Conservation (phyloP, 2,797 vertebrate genomes). For the Sebastes dallii region DNA sequence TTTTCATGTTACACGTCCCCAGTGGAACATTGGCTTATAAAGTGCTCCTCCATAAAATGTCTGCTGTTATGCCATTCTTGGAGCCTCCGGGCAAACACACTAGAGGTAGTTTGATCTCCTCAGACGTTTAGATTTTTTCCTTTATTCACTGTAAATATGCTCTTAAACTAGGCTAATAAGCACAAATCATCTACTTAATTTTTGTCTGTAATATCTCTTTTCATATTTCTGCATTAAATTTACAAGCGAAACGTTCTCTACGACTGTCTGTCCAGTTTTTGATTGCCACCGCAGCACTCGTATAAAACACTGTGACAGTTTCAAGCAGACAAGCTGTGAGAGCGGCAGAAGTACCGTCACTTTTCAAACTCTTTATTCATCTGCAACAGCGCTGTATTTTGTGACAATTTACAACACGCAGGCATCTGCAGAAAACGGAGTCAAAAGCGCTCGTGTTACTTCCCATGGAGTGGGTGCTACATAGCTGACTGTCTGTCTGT, state of each 20-base stretch:
- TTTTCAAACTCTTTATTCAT: conserved; percentile 20
- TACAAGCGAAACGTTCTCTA: background rate
- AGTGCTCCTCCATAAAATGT: conserved; percentile 66
- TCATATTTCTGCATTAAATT: background rate
- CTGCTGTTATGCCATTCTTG: conserved; percentile 46
- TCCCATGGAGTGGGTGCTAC: conserved; percentile 46
- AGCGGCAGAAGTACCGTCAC: background rate
- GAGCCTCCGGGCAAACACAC: conserved; percentile 56
- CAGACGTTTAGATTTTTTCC: conserved; percentile 32
- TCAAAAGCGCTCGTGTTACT: conserved; percentile 34
- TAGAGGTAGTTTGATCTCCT: conserved; percentile 50
- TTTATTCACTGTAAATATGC: conserved; percentile 4
- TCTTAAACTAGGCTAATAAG: conserved; percentile 13
- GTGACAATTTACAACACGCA: conserved; percentile 29
- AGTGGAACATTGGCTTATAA: conserved; percentile 68
- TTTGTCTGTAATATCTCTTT: background rate
- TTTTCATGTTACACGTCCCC: conserved; percentile 64
- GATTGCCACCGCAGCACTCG: conserved; percentile 1
- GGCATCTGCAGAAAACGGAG: conserved; percentile 9
- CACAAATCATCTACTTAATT: background rate
- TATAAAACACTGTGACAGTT: background rate
- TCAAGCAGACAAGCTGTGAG: conserved; percentile 22
- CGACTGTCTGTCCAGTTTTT: background rate
- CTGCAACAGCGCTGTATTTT: background rate
- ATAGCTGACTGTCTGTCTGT: conserved; percentile 54